Evolutionary conservation across 37 sponge, comb jelly and placozoan genomes (phyloP), one percentile per base, ranked within the genome.

Genomic region (Halisarca cf. caerulea): DNA sequence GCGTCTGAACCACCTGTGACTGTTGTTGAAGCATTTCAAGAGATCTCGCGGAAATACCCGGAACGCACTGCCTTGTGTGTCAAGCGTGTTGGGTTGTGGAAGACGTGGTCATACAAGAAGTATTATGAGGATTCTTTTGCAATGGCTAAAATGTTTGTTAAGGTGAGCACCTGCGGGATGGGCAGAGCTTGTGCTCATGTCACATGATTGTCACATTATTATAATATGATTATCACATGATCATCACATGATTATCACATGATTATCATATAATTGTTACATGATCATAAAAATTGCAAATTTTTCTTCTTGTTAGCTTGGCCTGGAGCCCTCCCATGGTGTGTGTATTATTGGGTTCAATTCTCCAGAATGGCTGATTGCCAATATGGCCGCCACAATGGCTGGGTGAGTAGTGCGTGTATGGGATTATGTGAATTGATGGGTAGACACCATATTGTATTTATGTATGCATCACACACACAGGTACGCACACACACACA

Each of bases 291-390:
- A 15, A 20, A n/a, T 15, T 62, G 64, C 17, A 20, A 20, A 55
- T 55, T 55, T 11, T 55, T 17, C 17, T 17, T 62, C n/a, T 30
- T 28, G n/a, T 62, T 62, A 96, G 95, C 80, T 91, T 28, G 96
- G 96, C 8, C 72, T 96, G 40, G 78, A 91, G 39, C 92, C 87
- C 2, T 69, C 66, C 47, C 87, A 88, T 58, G 89, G 86, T 2
- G 96, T 96, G 54, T 86, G 94, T 59, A 93, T 96, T 53, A 77
- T 96, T 0, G 96, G 96, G n/a, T 93, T 88, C 83, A 93, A 93
- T 72, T 82, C 96, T 4, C 95, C 96, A 0, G 95, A 93, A 77
- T 96, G 96, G 96, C 81, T 87, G 45, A 90, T 96, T 41, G 33
- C 90, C 59, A 66, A 86, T 58, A 74, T 96, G 72, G 96, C 85